phyloP scores from a whole-genome alignment of 2,113 vertebrate species.

The Pyxicephalus adspersus region DNA sequence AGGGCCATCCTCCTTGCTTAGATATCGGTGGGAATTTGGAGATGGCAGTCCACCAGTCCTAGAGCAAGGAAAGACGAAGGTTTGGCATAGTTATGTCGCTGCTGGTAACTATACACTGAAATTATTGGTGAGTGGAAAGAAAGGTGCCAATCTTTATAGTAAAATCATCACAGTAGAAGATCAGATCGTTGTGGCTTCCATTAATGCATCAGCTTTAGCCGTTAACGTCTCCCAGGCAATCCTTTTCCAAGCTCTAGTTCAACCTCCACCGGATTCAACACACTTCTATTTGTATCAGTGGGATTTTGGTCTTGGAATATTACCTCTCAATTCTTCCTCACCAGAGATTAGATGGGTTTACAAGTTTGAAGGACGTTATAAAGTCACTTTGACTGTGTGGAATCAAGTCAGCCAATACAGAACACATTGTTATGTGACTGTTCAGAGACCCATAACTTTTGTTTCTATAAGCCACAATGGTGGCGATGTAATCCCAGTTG shows the following conservation, averaged over 20 bases:
- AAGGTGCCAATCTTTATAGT: slow-evolving; percentile 55
- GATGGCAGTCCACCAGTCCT: slow-evolving; percentile 62
- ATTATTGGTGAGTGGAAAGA: slow-evolving; percentile 65
- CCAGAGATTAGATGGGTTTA: slow-evolving; percentile 69
- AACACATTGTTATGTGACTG: slow-evolving; percentile 57
- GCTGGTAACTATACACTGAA: slow-evolving; percentile 65
- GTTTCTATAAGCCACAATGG: slow-evolving; percentile 60
- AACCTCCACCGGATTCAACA: slow-evolving; percentile 56
- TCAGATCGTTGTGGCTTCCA: slow-evolving; percentile 60
- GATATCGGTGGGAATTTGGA: slow-evolving; percentile 75
- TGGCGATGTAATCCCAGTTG: slow-evolving; percentile 59
- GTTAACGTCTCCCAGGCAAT: slow-evolving; percentile 64
- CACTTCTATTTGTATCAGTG: slow-evolving; percentile 67
- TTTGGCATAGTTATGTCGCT: slow-evolving; percentile 64
- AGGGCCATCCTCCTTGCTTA: slow-evolving; percentile 61
- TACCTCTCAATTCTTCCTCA: slow-evolving; percentile 39
- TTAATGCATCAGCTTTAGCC: slow-evolving; percentile 57
- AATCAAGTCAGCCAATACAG: slow-evolving; percentile 70
- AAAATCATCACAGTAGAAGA: slow-evolving; percentile 66
- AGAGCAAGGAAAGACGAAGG: slow-evolving; percentile 60
- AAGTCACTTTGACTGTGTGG: slow-evolving; percentile 64
- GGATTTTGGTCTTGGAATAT: slow-evolving; percentile 57
- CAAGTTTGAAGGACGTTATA: slow-evolving; percentile 65
- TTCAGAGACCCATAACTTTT: slow-evolving; percentile 66
- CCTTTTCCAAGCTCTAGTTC: slow-evolving; percentile 65